Evolutionary conservation across 2,888 invertebrate genomes (phyloP).

Genomic region (Sinelater perroti): DNA sequence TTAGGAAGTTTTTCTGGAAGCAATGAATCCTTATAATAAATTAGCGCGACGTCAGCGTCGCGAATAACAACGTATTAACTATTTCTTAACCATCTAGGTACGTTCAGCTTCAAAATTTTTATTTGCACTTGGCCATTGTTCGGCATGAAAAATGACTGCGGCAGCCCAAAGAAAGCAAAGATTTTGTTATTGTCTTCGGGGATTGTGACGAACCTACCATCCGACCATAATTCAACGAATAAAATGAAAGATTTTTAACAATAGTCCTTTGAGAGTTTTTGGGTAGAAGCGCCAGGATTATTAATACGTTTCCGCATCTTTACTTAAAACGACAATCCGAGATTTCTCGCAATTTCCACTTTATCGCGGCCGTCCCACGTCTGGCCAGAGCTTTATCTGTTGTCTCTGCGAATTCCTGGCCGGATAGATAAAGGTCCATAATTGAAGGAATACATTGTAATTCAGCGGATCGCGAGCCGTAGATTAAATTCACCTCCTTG

Average conservation of each 20-base stretch:
- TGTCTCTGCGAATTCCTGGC: conserved; percentile 22
- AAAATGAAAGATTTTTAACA: conserved; percentile 44
- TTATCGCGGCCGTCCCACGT: conserved; percentile 10
- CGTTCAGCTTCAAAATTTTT: conserved; percentile 37
- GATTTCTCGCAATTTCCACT: conserved; percentile 34
- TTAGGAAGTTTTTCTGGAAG: no score
- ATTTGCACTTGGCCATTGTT: conserved; percentile 38
- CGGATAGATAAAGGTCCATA: conserved; percentile 28
- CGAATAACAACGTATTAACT: conserved; percentile 29
- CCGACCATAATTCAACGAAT: conserved; percentile 42
- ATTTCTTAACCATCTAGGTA: conserved; percentile 33
- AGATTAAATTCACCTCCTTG: conserved; percentile 42
- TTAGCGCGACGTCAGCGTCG: no score
- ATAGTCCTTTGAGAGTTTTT: conserved; percentile 39
- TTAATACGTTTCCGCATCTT: conserved; percentile 37
- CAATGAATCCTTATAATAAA: conserved; percentile 6
- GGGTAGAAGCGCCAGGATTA: conserved; percentile 35
- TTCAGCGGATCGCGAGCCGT: conserved; percentile 43
- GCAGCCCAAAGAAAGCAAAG: conserved; percentile 39
- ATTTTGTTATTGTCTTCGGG: conserved; percentile 42
- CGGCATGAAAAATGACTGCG: conserved; percentile 42
- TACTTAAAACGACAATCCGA: conserved; percentile 35
- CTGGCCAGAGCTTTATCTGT: conserved; percentile 24
- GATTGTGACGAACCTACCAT: conserved; percentile 43
- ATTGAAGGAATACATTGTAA: conserved; percentile 46